Evolutionary conservation across 2,888 invertebrate species (phyloP), one percentile per base, ranked within the genome.

Genomic region (Ormyrus nitidulus): DNA sequence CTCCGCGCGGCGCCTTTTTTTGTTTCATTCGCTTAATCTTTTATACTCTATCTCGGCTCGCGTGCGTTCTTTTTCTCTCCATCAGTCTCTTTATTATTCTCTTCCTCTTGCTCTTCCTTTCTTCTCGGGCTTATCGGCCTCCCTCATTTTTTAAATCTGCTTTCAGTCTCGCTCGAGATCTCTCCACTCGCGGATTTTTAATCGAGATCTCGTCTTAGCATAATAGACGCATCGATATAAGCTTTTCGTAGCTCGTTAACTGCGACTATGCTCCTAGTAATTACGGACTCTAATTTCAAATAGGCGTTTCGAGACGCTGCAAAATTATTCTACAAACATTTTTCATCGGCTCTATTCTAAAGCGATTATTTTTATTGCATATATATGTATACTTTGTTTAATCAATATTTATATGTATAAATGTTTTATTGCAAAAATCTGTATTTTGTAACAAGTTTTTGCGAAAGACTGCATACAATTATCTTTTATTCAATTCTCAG

Each of bases 171-270:
- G 66, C 6, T 54, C 54, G 51, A 53, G 10, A 58, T 56, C 78
- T 34, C 61, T 58, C 48, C 65, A 74, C 82, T 79, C 80, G 73
- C 80, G 83, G 72, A 83, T 84, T 84, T 83, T 83, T 83, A 83
- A 82, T 82, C 83, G 83, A 83, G 71, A 77, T 79, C 83, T 81
- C 81, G 77, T 80, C 80, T 81, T 62, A 51, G 80, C 79, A 83
- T 83, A 82, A 83, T 82, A 76, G 80, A 81, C 78, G 83, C 80
- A 80, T 79, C 83, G 80, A 81, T 83, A 81, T 81, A 69, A 68
- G 64, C 80, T 73, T 65, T 78, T 78, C 75, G 70, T 82, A 13
- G 78, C 82, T 83, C 79, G 75, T 81, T 82, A 77, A 49, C 56
- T 10, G 73, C 74, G 70, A 81, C 72, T 80, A 56, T 72, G 61